Evolutionary conservation across 1,140 invertebrate genomes (phyloP).

Genomic region (Dendrolimus kikuchii): DNA sequence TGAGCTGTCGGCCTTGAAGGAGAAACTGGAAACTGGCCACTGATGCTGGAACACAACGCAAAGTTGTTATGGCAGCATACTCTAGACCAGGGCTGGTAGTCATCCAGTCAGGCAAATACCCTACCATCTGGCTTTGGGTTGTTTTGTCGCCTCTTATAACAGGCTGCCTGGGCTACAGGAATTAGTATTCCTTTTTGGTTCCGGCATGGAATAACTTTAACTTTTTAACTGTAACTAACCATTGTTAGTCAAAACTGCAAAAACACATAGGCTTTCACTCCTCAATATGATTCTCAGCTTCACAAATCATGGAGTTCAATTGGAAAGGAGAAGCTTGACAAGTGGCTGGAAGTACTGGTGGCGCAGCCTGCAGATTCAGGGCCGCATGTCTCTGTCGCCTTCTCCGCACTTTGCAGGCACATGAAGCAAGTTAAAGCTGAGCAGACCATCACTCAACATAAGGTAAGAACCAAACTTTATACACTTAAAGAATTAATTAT

Average conservation of each 20-base stretch:
- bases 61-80: no score
- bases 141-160: no score
- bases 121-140: no score
- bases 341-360: conserved; percentile 63
- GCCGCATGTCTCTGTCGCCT: conserved; percentile 43
- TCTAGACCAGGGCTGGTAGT: no score
- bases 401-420: conserved; percentile 46
- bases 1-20: no score
- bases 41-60: no score
- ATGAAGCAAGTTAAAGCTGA: conserved; percentile 39
- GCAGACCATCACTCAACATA: conserved; percentile 55
- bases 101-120: no score
- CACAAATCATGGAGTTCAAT: conserved; percentile 52
- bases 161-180: no score
- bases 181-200: no score
- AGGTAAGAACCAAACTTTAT: conserved; percentile 37
- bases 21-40: no score
- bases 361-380: conserved; percentile 65
- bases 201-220: no score
- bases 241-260: neutral
- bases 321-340: conserved; percentile 32
- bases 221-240: no score
- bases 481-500: neutral
- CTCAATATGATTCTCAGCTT: conserved; percentile 25
- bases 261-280: neutral